Evolutionary conservation across 2,797 vertebrate genomes (phyloP).

Genomic region (Erpetoichthys calabaricus): DNA sequence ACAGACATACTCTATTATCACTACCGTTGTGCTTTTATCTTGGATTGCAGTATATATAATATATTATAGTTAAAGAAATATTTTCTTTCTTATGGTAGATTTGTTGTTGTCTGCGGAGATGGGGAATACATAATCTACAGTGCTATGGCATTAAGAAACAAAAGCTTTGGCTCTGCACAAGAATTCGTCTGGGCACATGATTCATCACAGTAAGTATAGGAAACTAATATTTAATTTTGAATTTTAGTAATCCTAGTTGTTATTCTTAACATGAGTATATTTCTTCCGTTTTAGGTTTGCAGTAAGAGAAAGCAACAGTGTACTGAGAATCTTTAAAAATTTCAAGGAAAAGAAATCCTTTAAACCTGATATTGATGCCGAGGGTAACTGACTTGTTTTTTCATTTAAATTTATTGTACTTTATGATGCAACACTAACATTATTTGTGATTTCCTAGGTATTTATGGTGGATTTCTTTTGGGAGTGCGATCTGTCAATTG

Average conservation of each 20-base stretch:
- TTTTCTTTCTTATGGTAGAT: slow-evolving; percentile 29
- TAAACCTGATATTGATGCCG: slow-evolving; percentile 66
- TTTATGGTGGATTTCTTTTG: slow-evolving; percentile 58
- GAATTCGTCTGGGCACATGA: slow-evolving; percentile 66
- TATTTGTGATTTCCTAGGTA: slow-evolving; percentile 40
- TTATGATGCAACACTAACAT: too few species aligned
- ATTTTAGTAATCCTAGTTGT: not conserved
- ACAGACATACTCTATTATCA: too few species aligned
- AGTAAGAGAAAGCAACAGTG: slow-evolving; percentile 61
- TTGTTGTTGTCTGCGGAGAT: slow-evolving; percentile 63
- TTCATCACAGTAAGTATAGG: slow-evolving; percentile 63
- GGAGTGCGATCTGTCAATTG: slow-evolving; percentile 62
- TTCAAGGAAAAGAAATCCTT: slow-evolving; percentile 68
- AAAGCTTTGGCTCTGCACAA: slow-evolving; percentile 64
- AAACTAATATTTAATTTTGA: not conserved
- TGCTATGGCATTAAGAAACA: slow-evolving; percentile 63
- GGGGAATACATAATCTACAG: slow-evolving; percentile 69
- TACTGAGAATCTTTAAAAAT: slow-evolving; percentile 67
- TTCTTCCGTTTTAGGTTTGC: slow-evolving; percentile 36
- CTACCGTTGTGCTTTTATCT: too few species aligned
- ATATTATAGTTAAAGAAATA: too few species aligned
- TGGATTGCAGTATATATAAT: too few species aligned
- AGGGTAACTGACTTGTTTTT: slow-evolving; percentile 33
- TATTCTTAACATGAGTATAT: too few species aligned
- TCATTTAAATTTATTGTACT: slow-evolving; percentile 2